Percentiles rank a stretch among this genome's conserved stretches.
These are phyloP conservation scores for Vanessa cardui DNA, from an alignment of 2,888 invertebrate genomes.

Conservation along the genomic window DNA sequence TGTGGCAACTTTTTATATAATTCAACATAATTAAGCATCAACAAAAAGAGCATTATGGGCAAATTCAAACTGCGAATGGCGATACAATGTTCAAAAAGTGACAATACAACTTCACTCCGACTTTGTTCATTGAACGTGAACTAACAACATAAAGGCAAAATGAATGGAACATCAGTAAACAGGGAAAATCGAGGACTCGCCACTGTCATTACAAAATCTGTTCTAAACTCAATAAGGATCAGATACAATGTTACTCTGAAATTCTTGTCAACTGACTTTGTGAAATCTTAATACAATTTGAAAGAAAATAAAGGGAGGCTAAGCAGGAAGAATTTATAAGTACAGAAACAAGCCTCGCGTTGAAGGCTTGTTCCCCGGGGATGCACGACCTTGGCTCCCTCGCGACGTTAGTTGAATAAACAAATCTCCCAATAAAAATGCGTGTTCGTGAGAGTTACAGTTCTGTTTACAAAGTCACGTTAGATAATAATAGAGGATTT, in stretches of 20 bases:
- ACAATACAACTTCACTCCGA: constrained; percentile 48
- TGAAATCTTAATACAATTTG: constrained; percentile 70
- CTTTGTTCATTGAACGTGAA: constrained; percentile 68
- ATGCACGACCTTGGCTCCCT: constrained; percentile 43
- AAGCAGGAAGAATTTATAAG: constrained; percentile 53
- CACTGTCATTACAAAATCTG: constrained; percentile 10
- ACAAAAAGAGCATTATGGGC: not conserved
- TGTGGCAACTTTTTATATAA: not conserved
- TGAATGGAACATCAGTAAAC: constrained; percentile 20
- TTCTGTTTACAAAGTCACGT: constrained; percentile 12
- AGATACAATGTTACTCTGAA: constrained; percentile 8
- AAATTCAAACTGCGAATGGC: constrained; percentile 46
- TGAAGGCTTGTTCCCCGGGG: constrained; percentile 13
- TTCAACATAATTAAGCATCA: not conserved
- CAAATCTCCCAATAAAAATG: constrained; percentile 41
- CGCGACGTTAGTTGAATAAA: constrained; percentile 43
- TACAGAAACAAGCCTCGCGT: constrained; percentile 42
- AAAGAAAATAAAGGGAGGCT: constrained; percentile 56
- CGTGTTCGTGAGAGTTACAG: constrained; percentile 24
- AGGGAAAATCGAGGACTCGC: constrained; percentile 16
- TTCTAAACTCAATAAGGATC: constrained; percentile 12
- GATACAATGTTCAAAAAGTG: constrained; percentile 54
- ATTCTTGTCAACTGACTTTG: constrained; percentile 50
- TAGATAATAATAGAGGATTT: constrained; percentile 14
- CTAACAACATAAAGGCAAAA: constrained; percentile 61